Base-by-base conservation (phyloP, 2,888 invertebrate genomes). In the Erebia epiphron region DNA sequence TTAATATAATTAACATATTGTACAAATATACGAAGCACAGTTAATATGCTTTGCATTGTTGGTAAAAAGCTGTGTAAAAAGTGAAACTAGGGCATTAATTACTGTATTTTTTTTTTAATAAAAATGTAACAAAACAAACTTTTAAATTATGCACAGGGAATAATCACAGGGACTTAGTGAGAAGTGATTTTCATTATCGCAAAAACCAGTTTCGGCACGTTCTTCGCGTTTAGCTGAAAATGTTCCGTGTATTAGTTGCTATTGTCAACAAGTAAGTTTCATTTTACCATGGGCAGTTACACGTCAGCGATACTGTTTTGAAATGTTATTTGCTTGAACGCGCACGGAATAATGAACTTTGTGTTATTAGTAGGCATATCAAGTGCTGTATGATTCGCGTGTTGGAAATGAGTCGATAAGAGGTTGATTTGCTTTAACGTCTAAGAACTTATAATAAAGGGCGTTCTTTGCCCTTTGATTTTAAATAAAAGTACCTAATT, bases 161-260 rank as follows among this genome's bases (percentile, higher is more conserved):
- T 52, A 52, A 49, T 60, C 50, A 61, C 54, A 61, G 66, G 62
- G 49, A 60, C 62, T 62, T 69, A 65, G 72, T 56, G 41, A 52
- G 68, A 46, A 73, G 62, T 69, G 70, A 74, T 77, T 76, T 76
- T 70, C 73, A 75, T 76, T 76, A 75, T 66, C 70, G 71, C 68
- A 64, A 75, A 76, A 74, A 74, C 65, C 66, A 68, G 72, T 73
- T 76, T 70, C 70, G 71, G 76, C 78, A 78, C 79, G 78, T 79
- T 75, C 71, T 66, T 67, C 71, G 69, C 77, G 72, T 79, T 78
- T 69, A 64, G 73, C 69, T 58, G 68, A 75, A 75, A 74, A 77
- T 75, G 74, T 74, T 75, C 63, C 54, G 41, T 60, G 67, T 57
- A 65, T 62, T 68, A 65, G 70, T 52, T 69, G 68, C 73, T 74